Evolutionary conservation across 2,113 vertebrate genomes (phyloP), one percentile per base, ranked within the genome.

Genomic region (Charadrius vociferus): DNA sequence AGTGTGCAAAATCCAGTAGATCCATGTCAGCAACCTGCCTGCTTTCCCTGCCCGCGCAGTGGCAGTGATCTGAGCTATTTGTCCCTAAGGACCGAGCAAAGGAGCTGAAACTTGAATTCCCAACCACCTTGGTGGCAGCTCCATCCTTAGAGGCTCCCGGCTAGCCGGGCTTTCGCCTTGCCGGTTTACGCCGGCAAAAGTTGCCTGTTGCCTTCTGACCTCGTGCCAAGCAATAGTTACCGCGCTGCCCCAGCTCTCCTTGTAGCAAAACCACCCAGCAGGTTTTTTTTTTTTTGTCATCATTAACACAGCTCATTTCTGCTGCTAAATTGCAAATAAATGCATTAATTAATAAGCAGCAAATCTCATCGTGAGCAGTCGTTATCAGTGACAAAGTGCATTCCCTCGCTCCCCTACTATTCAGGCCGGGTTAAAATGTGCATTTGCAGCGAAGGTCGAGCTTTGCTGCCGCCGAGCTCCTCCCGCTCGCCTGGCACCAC

Each of bases 221-320:
- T 45, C 29, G 2, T 47, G 62, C 58, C 71, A 27, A 96, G 95
- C 95, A 86, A 70, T 29, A 85, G 93, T 50, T 41, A 36, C 87
- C 7, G 0, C 21, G 2, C 88, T 16, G 72, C 75, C 92, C 94
- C 49, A 17, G 75, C 86, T 78, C 47, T 68, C 32, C 75, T 36
- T 47, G 92, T 8, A 94, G 62, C 92, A 43, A 37, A 72, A 49
- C 5, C 74, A 63, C 18, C 79, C 74, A 43, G 71, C 53, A 4
- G 49, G 5, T 14, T 15, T 30, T 39, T 32, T 15, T 30, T 39
- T 32, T 39, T 18, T 37, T 13, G 55, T 30, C 56, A 0, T 45
- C 73, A 0, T 32, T 4, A 27, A 16, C 88, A 49, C 58, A 21
- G 93, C 87, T 66, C 81, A 6, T 50, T 50, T 5, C 74, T 81